Evolutionary conservation across 2,113 vertebrate genomes (phyloP).

Genomic region (Kobus ellipsiprymnus): DNA sequence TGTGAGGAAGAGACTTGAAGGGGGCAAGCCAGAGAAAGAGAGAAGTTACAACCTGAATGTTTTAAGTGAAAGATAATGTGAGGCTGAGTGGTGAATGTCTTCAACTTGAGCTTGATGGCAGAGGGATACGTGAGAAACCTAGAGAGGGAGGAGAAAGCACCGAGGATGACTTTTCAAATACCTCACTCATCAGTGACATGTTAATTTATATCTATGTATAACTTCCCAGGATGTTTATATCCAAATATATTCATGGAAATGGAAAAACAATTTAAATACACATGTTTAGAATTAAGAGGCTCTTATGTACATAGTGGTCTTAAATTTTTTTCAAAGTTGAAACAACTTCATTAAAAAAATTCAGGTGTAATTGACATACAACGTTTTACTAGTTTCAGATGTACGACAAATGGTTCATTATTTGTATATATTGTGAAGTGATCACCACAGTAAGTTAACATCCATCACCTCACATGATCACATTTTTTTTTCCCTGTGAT

Average conservation of each 20-base stretch:
- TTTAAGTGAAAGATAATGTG: neutral
- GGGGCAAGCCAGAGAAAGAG: neutral
- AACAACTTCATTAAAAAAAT: neutral
- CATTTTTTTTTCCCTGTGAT: neutral
- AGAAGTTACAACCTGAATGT: neutral
- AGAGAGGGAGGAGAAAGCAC: neutral
- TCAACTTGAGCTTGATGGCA: neutral
- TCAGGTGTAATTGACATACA: neutral
- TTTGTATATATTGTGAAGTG: neutral
- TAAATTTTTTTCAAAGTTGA: neutral
- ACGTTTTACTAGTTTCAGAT: neutral
- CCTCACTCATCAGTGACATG: neutral
- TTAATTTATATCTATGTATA: neutral
- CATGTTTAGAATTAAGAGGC: neutral
- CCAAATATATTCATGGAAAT: neutral
- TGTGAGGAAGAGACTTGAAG: neutral
- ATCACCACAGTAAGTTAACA: neutral
- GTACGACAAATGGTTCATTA: neutral
- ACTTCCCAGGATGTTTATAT: neutral
- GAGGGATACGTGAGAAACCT: neutral
- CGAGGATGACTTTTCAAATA: neutral
- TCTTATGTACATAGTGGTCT: neutral
- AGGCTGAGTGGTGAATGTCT: neutral
- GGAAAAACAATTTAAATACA: neutral
- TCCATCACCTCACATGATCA: neutral